phyloP scores from a whole-genome alignment of 2,797 vertebrate genomes.

The Salmo trutta region DNA sequence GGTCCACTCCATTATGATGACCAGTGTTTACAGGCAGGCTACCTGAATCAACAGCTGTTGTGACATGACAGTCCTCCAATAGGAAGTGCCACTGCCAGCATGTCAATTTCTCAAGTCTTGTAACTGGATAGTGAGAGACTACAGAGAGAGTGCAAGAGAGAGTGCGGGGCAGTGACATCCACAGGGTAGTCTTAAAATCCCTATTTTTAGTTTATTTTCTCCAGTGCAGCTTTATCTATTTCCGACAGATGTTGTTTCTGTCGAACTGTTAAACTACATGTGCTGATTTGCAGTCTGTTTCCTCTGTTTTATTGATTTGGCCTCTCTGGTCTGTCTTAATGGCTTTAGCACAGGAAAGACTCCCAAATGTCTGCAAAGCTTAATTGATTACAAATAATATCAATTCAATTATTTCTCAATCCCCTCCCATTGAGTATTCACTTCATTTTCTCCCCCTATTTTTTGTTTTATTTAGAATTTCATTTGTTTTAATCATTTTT shows the following conservation, averaged over 20 bases:
- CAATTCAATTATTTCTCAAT: slow-evolving; percentile 4
- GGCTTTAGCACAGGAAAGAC: not conserved
- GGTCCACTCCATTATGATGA: not conserved
- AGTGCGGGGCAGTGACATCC: not conserved
- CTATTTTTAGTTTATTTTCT: not conserved
- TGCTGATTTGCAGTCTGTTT: not conserved
- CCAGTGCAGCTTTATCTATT: not conserved
- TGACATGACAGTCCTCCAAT: not conserved
- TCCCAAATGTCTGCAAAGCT: slow-evolving; percentile 2
- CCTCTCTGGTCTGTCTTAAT: not conserved
- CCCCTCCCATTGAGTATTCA: not conserved
- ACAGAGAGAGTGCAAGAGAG: not conserved
- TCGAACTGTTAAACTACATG: no score
- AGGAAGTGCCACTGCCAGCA: not conserved
- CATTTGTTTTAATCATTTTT: not conserved
- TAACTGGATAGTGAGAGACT: not conserved
- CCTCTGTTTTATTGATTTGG: not conserved
- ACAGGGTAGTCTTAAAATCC: not conserved
- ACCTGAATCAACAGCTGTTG: slow-evolving; percentile 6
- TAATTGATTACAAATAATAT: not conserved
- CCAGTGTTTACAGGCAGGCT: slow-evolving; percentile 15
- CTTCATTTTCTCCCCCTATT: not conserved
- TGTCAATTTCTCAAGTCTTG: not conserved
- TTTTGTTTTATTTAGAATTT: not conserved
- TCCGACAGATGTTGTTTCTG: slow-evolving; percentile 1